Base-by-base conservation (phyloP, 1,140 invertebrate genomes). In the Orius insidiosus region DNA sequence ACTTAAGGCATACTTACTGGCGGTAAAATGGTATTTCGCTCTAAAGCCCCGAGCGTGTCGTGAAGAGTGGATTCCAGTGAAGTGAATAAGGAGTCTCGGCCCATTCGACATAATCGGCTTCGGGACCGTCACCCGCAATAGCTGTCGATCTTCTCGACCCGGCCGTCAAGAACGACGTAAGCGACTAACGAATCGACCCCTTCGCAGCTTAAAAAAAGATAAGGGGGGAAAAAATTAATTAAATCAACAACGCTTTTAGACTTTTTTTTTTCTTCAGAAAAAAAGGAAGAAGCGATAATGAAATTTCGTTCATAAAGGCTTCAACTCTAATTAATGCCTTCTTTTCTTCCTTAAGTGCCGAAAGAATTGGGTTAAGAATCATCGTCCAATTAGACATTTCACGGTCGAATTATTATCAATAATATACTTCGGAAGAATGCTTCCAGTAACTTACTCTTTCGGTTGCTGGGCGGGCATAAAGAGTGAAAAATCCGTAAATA, bases 31-130 rank as follows among this genome's bases (percentile, higher is more conserved):
- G 63, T 86, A 94, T 15, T 75, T 75, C 34, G 86, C 85, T 59
- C 81, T 80, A 63, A 93, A 94, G 48, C 87, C 87, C 58, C 74
- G 72, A 24, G 75, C 68, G 55, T 75, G 68, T 57, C 78, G 66
- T n/a, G 80, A 76, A 32, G 76, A 74, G 45, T 70, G 64, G 14
- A 74, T 63, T 24, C 82, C 83, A 14, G 74, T 66, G 61, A 92
- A 89, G 64, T 88, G 81, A 9, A 93, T 64, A 51, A 78, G 76
- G 53, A 94, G 66, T 51, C 75, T 69, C 16, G 79, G 77, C 31
- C 85, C 84, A 57, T 79, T 88, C 19, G 86, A 92, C 88, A 94
- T 93, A 37, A 93, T 65, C 33, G 84, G 81, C 48, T 75, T 76
- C 0, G 85, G 85, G 52, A 73, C 73, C 3, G 69, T 71, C 0